phyloP scores from a whole-genome alignment of 2,888 invertebrate species.

The Lymantria dispar region DNA sequence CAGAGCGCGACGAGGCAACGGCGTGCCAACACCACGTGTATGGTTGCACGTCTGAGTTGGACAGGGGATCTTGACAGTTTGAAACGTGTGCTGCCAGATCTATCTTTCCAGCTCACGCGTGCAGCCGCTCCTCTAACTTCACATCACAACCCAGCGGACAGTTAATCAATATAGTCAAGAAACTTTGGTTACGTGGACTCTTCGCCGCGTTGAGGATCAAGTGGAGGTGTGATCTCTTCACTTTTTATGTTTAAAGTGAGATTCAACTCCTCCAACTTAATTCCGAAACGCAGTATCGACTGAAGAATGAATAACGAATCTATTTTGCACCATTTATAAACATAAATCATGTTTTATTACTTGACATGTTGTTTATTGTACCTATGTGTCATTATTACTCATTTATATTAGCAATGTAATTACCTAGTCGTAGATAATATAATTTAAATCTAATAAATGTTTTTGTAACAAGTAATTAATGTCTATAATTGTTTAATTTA shows the following conservation, averaged over 20 bases:
- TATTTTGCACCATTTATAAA: not conserved
- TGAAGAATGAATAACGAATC: conserved; percentile 3
- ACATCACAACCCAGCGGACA: not conserved
- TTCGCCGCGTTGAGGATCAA: conserved; percentile 69
- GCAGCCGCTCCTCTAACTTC: conserved; percentile 45
- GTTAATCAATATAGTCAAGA: not conserved
- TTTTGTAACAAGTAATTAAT: not conserved
- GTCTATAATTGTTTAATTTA: not conserved
- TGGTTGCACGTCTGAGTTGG: conserved; percentile 80
- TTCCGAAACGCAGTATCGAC: conserved; percentile 63
- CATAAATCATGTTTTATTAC: not conserved
- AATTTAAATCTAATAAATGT: not conserved
- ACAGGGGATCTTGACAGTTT: conserved; percentile 83
- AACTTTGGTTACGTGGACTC: not conserved
- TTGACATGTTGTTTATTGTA: not conserved
- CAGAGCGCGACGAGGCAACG: conserved; percentile 34
- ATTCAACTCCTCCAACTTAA: conserved; percentile 84
- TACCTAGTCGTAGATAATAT: not conserved
- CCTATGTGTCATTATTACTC: not conserved
- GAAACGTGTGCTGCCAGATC: conserved; percentile 76
- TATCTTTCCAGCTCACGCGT: conserved; percentile 83
- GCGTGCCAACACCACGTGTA: conserved; percentile 11
- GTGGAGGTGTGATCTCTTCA: conserved; percentile 84
- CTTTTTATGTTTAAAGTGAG: conserved; percentile 82
- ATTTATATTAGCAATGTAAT: not conserved